A percentile compares a stretch with the other conserved stretches of the same genome.
Evolutionary conservation across 2,797 vertebrate species (phyloP).

Genomic region (Falco biarmicus): DNA sequence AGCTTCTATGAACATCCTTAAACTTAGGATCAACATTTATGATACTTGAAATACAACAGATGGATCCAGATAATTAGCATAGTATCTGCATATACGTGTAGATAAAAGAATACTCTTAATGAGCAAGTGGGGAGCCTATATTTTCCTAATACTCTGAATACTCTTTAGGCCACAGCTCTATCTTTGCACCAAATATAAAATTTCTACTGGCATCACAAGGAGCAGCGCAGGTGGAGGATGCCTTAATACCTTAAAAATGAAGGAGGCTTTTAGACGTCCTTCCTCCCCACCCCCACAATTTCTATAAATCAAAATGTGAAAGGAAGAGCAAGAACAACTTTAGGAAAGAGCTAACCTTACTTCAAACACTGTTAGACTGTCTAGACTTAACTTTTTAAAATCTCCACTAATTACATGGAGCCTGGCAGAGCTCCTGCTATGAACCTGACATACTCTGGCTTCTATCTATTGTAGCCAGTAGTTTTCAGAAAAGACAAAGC

Average conservation of each 20-base stretch:
- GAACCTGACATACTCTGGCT: background rate
- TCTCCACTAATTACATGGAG: background rate
- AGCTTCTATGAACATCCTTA: slow-evolving; percentile 41
- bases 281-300: background rate
- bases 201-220: background rate
- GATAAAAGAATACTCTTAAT: slow-evolving; percentile 58
- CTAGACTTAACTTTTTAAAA: background rate
- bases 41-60: slow-evolving; percentile 71
- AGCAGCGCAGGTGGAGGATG: background rate
- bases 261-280: background rate
- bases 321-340: background rate
- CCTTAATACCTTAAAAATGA: background rate
- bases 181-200: background rate
- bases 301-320: background rate
- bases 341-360: background rate
- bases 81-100: slow-evolving; percentile 71
- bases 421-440: background rate
- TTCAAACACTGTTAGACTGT: background rate
- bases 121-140: background rate
- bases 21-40: slow-evolving; percentile 14
- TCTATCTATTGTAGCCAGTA: background rate
- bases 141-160: background rate
- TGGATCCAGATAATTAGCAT: slow-evolving; percentile 75
- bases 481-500: background rate
- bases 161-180: background rate